Evolutionary conservation across 1,140 invertebrate species (phyloP), one percentile per base, ranked within the genome.

Genomic region (Tyrophagus putrescentiae): DNA sequence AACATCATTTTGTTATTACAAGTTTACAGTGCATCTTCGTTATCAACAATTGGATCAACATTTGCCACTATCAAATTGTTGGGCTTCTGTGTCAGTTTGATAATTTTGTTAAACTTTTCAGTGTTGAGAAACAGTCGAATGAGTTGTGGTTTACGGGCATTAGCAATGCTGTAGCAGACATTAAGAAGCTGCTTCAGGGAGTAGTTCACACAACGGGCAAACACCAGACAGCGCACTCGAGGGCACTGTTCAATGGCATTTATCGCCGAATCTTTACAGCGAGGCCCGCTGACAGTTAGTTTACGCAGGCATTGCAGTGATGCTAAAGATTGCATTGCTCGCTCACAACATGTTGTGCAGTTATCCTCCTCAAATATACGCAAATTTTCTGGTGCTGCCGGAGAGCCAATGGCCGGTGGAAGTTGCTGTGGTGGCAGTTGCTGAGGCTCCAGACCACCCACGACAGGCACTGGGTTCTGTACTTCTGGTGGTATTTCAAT

Each of bases 101-200:
- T 54, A n/a, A 54, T 54, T 54, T 54, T 54, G 21, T 31, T 28
- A 23, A 28, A 54, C 25, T 13, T 54, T 32, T 54, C 25, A n/a
- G 21, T 25, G 27, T 54, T 54, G n/a, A 54, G 25, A 11, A 34
- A 18, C 13, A 54, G 39, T 3, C 3, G 9, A 23, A 54, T 27
- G 18, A 23, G 21, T 27, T 27, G 3, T 27, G 11, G 13, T 25
- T 13, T 13, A 13, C 52, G 11, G n/a, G 32, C 21, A 16, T 13
- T 31, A 16, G 52, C 52, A 11, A 54, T 31, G 21, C 9, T 11
- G 25, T 54, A 54, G 52, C 52, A 54, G 39, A 54, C 52, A 13
- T 27, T 54, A 25, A 54, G 52, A 13, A 54, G 39, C 11, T 13
- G 3, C 39, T 27, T 54, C n/a, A 54, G 52, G 2, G 13, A 27